Percentiles rank a stretch among this genome's conserved stretches.
phyloP scores from a whole-genome alignment of 2,797 vertebrate genomes.

The Sebastes hopkinsi region DNA sequence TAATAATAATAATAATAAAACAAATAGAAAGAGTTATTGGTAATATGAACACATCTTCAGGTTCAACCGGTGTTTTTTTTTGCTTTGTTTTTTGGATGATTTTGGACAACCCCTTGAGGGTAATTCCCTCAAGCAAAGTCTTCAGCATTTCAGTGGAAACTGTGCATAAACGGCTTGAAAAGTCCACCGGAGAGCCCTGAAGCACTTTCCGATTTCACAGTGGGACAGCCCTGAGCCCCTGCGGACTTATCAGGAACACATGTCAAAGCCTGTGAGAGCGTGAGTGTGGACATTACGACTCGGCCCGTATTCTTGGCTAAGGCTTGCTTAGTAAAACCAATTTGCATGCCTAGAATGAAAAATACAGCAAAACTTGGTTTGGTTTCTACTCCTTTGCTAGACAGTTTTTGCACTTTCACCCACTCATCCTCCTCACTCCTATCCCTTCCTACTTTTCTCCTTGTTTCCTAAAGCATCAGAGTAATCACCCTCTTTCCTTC shows the following conservation, averaged over 20 bases:
- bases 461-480: slow-evolving; percentile 62
- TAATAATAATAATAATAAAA: too few relatives aligned
- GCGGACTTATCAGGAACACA: slow-evolving; percentile 44
- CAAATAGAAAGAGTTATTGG: too few relatives aligned
- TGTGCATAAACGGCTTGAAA: slow-evolving; percentile 54
- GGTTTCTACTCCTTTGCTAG: slow-evolving; percentile 30
- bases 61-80: neutral
- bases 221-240: slow-evolving; percentile 29
- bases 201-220: slow-evolving; percentile 50
- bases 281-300: slow-evolving; percentile 33
- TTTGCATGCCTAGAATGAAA: slow-evolving; percentile 24
- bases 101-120: slow-evolving; percentile 23
- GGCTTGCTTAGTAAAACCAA: slow-evolving; percentile 20
- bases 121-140: slow-evolving; percentile 50
- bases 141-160: slow-evolving; percentile 47
- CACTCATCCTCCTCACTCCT: slow-evolving; percentile 18
- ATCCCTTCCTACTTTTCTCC: slow-evolving; percentile 15
- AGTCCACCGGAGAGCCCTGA: slow-evolving; percentile 46
- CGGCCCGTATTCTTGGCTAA: neutral
- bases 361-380: slow-evolving; percentile 30
- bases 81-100: neutral
- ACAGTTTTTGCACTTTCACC: slow-evolving; percentile 38
- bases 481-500: slow-evolving; percentile 52
- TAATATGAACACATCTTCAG: neutral
- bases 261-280: slow-evolving; percentile 49